Base-by-base conservation (phyloP, 2,888 invertebrate genomes). In the Euplexia lucipara region DNA sequence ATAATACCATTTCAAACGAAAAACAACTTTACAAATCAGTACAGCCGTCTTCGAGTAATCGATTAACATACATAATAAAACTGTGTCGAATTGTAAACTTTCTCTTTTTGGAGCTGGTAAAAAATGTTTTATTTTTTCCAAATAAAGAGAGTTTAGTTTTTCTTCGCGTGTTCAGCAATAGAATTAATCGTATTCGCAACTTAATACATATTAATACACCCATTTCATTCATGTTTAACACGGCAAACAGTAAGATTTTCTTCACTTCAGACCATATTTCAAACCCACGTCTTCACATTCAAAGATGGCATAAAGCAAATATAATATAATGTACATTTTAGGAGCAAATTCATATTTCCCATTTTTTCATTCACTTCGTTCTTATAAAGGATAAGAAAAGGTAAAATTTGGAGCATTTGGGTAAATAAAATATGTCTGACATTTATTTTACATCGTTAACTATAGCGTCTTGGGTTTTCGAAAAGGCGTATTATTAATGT, bases 291-390 rank as follows among this genome's bases (percentile, higher is more conserved):
- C 32, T 26, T 45, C 26, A 47, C 4, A 49, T 22, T 52, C 14
- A 34, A 42, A 57, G 45, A 39, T 16, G n/a, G 10, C 18, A 16
- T 14, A 18, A 41, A 62, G 39, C 45, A 37, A 47, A 72, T 52
- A 54, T 57, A 64, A 51, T 41, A 12, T 9, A 20, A 26, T 6
- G 35, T 37, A 42, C 45, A 42, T 48, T 47, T n/a, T 12, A 16
- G 10, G 16, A 35, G 47, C 6, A 37, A 65, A 57, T 30, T 52
- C 37, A 32, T 35, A 53, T 30, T 39, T 37, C 5, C 9, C 5
- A 32, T 66, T 49, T 66, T 49, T 49, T 14, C 35, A 47, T 41
- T 30, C 52, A 37, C 18, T 72, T 56, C 35, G 34, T 48, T 37
- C 16, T 16, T 26, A 26, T 20, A 52, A 52, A 34, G 14, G 37